Conservation (phyloP, 2,797 vertebrate species). For the Melopsittacus undulatus region DNA sequence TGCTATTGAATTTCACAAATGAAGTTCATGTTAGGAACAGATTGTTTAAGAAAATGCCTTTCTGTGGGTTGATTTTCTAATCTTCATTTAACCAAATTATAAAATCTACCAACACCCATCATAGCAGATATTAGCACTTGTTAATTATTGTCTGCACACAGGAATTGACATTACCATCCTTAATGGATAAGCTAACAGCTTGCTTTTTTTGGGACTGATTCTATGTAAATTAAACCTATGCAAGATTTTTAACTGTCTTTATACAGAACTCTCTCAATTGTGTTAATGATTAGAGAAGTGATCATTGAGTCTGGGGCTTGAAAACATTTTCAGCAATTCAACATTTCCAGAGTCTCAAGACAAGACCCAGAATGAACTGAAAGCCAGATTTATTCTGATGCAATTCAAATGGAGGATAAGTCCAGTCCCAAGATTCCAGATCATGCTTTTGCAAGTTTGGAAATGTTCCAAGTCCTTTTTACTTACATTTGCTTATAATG, state of each 20-base stretch:
- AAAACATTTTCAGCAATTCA: conserved; percentile 47
- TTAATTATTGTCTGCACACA: neutral
- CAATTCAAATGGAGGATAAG: conserved; percentile 34
- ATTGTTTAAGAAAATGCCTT: conserved; percentile 26
- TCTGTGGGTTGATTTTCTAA: neutral
- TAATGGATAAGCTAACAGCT: neutral
- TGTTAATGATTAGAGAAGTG: neutral
- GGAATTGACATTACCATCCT: neutral
- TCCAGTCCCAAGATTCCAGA: conserved; percentile 29
- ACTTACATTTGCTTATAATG: neutral
- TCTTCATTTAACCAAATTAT: neutral
- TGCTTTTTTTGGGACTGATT: neutral
- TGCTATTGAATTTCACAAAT: conserved; percentile 28
- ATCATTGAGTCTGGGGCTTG: neutral
- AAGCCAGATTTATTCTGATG: conserved; percentile 48
- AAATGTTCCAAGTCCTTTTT: conserved; percentile 11
- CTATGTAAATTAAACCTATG: neutral
- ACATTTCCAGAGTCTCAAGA: conserved; percentile 13
- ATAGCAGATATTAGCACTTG: neutral
- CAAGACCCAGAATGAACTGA: conserved; percentile 40
- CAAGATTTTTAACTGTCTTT: neutral
- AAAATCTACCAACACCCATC: neutral
- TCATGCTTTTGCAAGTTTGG: conserved; percentile 7
- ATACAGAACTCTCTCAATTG: neutral
- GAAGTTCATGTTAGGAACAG: neutral